Percentiles rank a stretch among this genome's conserved stretches.
These are phyloP conservation scores for Sesamia nonagrioides DNA, from an alignment of 1,140 invertebrate species.

Conservation along the genomic window DNA sequence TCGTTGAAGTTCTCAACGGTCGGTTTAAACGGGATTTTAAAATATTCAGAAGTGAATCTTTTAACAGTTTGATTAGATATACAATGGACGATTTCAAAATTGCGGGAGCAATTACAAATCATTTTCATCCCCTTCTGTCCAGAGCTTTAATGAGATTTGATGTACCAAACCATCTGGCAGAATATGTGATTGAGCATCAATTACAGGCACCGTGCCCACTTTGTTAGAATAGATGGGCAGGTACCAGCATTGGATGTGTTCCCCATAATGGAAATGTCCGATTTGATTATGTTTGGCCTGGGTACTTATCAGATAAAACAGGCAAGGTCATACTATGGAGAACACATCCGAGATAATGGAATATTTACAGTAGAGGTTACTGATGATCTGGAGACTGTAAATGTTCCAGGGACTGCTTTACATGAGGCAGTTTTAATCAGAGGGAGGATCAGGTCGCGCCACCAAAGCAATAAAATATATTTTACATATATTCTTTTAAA, in stretches of 20 bases:
- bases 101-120: background rate
- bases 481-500: constrained; percentile 2
- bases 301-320: constrained; percentile 8
- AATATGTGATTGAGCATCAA: background rate
- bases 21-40: constrained; percentile 47
- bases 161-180: background rate
- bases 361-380: background rate
- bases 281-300: background rate
- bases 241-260: background rate
- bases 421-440: constrained; percentile 12
- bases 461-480: constrained; percentile 12
- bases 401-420: background rate
- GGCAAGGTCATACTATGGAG: constrained; percentile 1
- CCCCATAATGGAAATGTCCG: background rate
- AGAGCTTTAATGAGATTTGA: background rate
- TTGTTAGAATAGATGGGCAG: background rate
- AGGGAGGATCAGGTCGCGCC: background rate
- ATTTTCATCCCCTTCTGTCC: constrained; percentile 1
- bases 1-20: constrained; percentile 44
- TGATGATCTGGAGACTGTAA: background rate
- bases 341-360: background rate
- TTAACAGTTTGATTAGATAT: constrained; percentile 18
- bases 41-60: constrained; percentile 44
- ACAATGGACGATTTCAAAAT: constrained; percentile 28
- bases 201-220: constrained; percentile 2